Base-by-base conservation (phyloP, 1,140 invertebrate species). In the Drosophila parvula region DNA sequence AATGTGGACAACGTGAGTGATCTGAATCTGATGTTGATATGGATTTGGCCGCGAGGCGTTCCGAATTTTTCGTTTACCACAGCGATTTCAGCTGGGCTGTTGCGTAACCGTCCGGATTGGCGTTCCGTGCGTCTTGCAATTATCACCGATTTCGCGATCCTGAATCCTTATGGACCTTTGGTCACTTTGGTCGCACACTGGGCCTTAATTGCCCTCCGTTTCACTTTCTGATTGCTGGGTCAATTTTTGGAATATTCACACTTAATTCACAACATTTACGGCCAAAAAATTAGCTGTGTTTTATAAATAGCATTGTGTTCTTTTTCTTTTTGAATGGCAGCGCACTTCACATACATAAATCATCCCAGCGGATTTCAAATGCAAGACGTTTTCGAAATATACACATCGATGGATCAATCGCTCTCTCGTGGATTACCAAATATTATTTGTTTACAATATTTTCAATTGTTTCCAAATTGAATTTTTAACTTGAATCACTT, bases 281-380 rank as follows among this genome's bases (percentile, higher is more conserved):
- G 53, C 65, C 53, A 75, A 91, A 78, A 81, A 83, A 78, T 91
- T 91, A 81, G 90, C 90, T 91, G 57, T 91, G 86, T 88, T 91
- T 83, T 91, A 91, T 74, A 91, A 91, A 91, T 91, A 91, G 90
- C 83, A 88, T 84, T 78, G 61, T 76, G 65, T 74, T 84, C 70
- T 80, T 81, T 74, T 74, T 79, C 78, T 65, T 80, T 44, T 44
- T 81, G 67, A 88, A 81, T 84, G 78, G 85, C 84, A 81, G 80
- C 80, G 60, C 60, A 89, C 80, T 74, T 76, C 79, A 41, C 50
- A 79, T 59, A 68, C 50, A 79, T 62, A 68, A 75, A 73, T 85
- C 41, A 64, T 48, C 60, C 58, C 27, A 62, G 44, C 18, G 59
- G 36, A 47, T 40, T 68, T 58, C 44, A 84, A 90, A 90, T 86